phyloP scores from a whole-genome alignment of 2,797 vertebrate genomes.

The Centropyge bicolor region DNA sequence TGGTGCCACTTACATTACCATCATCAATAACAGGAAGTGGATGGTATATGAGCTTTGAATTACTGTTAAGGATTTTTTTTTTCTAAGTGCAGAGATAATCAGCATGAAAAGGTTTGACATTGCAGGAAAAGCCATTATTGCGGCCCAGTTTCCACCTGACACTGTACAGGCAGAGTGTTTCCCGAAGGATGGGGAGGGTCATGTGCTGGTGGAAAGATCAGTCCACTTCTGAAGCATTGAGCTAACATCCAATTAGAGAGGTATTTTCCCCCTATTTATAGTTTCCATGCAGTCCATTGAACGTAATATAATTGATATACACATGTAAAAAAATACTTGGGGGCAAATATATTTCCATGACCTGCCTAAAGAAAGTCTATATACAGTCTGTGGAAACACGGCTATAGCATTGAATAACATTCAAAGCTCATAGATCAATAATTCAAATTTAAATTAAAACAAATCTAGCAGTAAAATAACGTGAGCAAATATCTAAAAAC shows the following conservation, averaged over 20 bases:
- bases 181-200: background rate
- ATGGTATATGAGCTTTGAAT: slow-evolving; percentile 11
- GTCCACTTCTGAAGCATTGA: background rate
- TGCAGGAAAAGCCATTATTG: background rate
- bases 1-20: background rate
- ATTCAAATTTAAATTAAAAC: background rate
- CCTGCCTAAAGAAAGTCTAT: too few species aligned
- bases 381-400: background rate
- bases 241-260: background rate
- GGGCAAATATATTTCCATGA: background rate
- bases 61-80: slow-evolving; percentile 9
- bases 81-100: slow-evolving; percentile 10
- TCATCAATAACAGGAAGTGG: slow-evolving; percentile 27
- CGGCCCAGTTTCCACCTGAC: slow-evolving; percentile 5
- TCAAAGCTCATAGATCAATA: background rate
- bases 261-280: background rate
- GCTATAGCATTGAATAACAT: background rate
- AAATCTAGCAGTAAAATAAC: background rate
- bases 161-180: slow-evolving; percentile 1
- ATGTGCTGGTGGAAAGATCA: slow-evolving; percentile 8
- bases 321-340: background rate
- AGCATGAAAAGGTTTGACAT: background rate
- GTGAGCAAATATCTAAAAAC: background rate
- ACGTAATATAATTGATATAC: background rate
- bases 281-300: background rate